Conservation (phyloP, 2,113 vertebrate genomes). For the Condylura cristata region DNA sequence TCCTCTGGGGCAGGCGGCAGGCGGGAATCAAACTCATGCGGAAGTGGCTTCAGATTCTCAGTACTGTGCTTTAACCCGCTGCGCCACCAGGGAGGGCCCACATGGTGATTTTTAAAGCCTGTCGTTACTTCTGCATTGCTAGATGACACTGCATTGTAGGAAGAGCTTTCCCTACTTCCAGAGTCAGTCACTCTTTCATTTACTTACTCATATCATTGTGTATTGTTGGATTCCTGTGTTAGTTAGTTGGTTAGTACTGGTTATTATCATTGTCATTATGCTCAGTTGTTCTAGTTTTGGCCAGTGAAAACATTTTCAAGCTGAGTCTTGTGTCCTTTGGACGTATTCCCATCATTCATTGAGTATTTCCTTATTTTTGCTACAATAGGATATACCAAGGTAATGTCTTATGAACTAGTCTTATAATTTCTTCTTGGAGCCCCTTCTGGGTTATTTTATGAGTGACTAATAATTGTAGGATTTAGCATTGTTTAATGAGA, state of each 20-base stretch:
- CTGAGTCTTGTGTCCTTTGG: neutral
- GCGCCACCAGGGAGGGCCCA: no score
- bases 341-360: neutral
- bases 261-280: neutral
- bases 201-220: neutral
- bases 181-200: neutral
- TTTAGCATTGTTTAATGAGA: slow-evolving; percentile 36
- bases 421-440: neutral
- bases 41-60: no score
- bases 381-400: neutral
- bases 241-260: neutral
- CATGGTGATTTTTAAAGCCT: neutral
- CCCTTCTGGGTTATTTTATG: neutral
- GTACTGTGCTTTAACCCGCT: no score
- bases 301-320: neutral
- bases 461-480: neutral
- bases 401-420: neutral
- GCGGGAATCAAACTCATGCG: no score
- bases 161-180: neutral
- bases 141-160: neutral
- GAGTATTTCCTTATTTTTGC: neutral
- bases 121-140: neutral
- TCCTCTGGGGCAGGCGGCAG: no score
- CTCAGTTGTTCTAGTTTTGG: neutral
- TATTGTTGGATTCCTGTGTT: neutral